Base-by-base conservation (phyloP, 2,113 vertebrate genomes). In the Probosciger aterrimus region DNA sequence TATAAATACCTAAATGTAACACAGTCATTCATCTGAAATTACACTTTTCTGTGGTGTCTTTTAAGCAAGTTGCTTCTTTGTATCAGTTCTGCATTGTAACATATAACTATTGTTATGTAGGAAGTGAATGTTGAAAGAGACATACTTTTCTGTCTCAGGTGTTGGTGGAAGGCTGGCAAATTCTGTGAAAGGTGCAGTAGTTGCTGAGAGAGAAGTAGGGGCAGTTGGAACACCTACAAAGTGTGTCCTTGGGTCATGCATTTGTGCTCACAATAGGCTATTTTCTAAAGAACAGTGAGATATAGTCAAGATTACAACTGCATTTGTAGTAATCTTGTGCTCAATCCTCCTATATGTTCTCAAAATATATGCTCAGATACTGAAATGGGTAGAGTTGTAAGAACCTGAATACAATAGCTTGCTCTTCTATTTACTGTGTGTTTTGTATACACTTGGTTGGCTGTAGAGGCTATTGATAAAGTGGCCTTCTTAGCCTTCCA, bases 61-160 rank as follows among this genome's bases (percentile, higher is more conserved):
- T 86, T 86, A 59, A 92, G 92, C 44, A 85, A 90, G 39, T 64
- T 59, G 63, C 62, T 93, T 31, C 53, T 95, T 95, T 92, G 37
- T 25, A 81, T 93, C 16, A 63, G 14, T 77, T 71, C 87, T 87
- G 90, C 60, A 77, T 28, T 64, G 82, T 52, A 77, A 84, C 31
- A 39, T 93, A 22, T 24, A 62, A 41, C 67, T 60, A 49, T 33
- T 16, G 46, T 62, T 69, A 31, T 24, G n/a, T 27, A 27, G 33
- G 49, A 63, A 62, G n/a, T 44, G 4, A 39, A 39, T 69, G 31
- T 35, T 75, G 53, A 35, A 81, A 46, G 31, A 35, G 8, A 28
- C 12, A 27, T 25, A 17, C 15, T 23, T 69, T 92, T 63, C 55
- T 69, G 22, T 31, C 27, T 55, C 14, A 24, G 31, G 11, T 19